Conservation (phyloP, 1,140 invertebrate genomes). For the Rhizoglyphus robini region DNA sequence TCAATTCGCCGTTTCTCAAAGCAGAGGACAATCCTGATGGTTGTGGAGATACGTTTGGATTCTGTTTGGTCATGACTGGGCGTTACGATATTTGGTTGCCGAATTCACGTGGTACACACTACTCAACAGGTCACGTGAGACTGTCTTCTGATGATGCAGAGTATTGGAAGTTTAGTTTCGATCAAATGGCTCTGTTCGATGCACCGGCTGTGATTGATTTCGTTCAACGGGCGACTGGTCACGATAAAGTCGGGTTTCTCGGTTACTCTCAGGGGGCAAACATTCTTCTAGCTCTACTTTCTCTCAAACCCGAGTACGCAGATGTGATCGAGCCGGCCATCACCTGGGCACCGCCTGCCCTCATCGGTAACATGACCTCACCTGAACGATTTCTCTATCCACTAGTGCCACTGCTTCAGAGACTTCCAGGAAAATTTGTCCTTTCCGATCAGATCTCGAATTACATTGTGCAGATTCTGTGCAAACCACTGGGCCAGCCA, state of each 20-base stretch:
- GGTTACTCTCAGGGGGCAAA: conserved; percentile 53
- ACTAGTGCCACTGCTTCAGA: neutral
- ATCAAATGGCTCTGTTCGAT: conserved; percentile 32
- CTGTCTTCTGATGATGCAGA: neutral
- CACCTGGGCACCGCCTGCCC: neutral
- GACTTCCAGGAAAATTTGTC: neutral
- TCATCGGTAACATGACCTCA: neutral
- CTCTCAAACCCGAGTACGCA: conserved; percentile 40
- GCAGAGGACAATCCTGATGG: neutral
- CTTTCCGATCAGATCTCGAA: neutral
- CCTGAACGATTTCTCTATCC: neutral
- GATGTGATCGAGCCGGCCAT: neutral
- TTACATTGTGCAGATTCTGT: neutral
- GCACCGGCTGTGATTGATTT: conserved; percentile 38
- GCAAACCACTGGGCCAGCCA: neutral
- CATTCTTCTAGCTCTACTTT: conserved; percentile 47
- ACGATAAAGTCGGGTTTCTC: conserved; percentile 45
- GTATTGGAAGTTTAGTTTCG: conserved; percentile 4
- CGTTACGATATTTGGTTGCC: neutral
- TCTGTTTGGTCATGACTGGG: neutral
- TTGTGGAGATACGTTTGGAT: neutral
- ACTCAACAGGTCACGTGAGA: neutral
- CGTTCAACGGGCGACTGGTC: conserved; percentile 38
- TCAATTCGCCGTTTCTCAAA: neutral
- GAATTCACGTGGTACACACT: neutral